Conservation (phyloP, 1,140 invertebrate genomes). For the Geopemphigus sp. region DNA sequence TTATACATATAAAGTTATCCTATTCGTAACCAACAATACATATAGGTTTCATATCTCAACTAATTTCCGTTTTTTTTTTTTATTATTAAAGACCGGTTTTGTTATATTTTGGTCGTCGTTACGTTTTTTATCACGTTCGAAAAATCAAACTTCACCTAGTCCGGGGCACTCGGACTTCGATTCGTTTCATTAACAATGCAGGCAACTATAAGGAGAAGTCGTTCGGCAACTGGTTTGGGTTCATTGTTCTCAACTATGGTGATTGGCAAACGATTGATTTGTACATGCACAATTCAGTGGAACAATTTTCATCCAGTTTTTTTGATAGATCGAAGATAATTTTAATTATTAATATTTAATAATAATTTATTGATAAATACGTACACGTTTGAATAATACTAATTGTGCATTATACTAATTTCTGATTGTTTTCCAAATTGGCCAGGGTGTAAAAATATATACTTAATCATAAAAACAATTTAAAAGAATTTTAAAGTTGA, state of each 20-base stretch:
- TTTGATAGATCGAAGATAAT: not conserved
- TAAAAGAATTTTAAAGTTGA: not conserved
- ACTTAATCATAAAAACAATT: not conserved
- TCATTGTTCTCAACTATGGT: conserved; percentile 33
- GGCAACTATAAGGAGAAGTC: conserved; percentile 19
- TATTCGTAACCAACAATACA: not conserved
- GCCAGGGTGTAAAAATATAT: not conserved
- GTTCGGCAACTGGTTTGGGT: conserved; percentile 33
- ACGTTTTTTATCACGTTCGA: conserved; percentile 32
- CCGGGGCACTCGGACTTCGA: not conserved
- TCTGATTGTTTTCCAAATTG: too few relatives aligned
- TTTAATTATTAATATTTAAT: not conserved
- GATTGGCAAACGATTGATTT: conserved; percentile 33
- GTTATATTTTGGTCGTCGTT: conserved; percentile 35
- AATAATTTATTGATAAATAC: too few relatives aligned
- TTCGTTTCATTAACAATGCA: conserved; percentile 27
- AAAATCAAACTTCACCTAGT: conserved; percentile 46
- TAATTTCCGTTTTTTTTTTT: conserved; percentile 20
- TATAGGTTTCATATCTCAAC: conserved; percentile 23
- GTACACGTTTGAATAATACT: too few relatives aligned
- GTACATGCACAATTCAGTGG: conserved; percentile 24
- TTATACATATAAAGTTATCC: too few relatives aligned
- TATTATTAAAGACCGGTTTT: conserved; percentile 23
- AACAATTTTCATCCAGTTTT: not conserved
- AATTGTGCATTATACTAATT: too few relatives aligned